These are phyloP conservation scores for Nemoura dubitans DNA, from an alignment of 2,888 invertebrate genomes.

Conservation along the genomic window DNA sequence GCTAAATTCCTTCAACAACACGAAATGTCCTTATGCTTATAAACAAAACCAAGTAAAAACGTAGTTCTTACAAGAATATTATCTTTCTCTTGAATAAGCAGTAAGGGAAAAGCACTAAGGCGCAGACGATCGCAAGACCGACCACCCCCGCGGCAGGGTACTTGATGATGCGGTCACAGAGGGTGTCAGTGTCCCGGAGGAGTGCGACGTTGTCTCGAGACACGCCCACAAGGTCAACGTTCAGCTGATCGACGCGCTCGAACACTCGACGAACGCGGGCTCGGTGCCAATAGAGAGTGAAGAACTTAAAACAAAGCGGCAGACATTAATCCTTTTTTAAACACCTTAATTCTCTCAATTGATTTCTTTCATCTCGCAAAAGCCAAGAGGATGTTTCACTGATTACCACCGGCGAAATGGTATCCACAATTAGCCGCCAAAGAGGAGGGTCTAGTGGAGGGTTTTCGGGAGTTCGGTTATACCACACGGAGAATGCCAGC, in stretches of 20 bases:
- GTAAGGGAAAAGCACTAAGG: background rate
- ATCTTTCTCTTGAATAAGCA: background rate
- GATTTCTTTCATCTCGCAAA: no score
- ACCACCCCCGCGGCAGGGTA: background rate
- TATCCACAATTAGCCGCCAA: no score
- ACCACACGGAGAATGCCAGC: no score
- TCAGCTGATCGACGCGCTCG: background rate
- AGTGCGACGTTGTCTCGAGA: background rate
- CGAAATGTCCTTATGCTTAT: no score
- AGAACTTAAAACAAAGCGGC: background rate
- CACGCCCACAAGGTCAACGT: background rate
- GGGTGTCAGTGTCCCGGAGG: background rate
- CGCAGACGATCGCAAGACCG: background rate
- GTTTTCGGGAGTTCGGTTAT: no score
- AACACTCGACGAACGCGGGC: background rate
- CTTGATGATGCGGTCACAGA: background rate
- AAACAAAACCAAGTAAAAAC: no score
- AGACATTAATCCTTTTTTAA: background rate
- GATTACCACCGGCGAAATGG: no score
- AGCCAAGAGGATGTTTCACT: no score
- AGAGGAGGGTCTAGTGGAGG: no score
- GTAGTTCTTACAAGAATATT: background rate
- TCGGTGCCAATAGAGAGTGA: background rate
- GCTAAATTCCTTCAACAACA: no score
- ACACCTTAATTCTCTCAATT: no score